A percentile compares a stretch with the other conserved stretches of the same genome.
Conservation (phyloP, 2,888 invertebrate genomes). For the Callosobruchus maculatus region DNA sequence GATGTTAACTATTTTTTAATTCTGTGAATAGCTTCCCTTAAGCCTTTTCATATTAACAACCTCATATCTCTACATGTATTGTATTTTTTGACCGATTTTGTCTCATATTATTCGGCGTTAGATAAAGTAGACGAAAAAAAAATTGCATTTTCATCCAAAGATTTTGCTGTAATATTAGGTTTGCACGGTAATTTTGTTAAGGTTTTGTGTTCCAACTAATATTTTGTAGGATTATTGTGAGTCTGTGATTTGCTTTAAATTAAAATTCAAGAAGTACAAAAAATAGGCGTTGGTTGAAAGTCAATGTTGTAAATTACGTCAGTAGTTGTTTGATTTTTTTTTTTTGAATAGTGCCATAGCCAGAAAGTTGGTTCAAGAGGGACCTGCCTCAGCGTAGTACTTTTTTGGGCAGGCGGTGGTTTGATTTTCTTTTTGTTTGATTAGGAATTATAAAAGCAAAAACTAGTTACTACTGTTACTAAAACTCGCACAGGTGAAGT, state of each 20-base stretch:
- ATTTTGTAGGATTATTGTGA: not conserved
- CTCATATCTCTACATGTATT: not conserved
- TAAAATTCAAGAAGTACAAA: not conserved
- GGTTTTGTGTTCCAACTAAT: not conserved
- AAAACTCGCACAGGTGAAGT: no score
- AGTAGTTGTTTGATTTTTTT: no score
- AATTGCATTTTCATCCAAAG: slow-evolving; percentile 2
- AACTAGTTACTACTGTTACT: no score
- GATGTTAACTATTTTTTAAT: not conserved
- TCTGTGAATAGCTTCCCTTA: not conserved
- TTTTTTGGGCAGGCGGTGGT: no score
- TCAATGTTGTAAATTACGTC: no score
- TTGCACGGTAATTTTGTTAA: not conserved
- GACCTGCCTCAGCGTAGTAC: no score
- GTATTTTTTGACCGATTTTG: not conserved
- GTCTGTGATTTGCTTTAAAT: slow-evolving; percentile 2
- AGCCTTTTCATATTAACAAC: not conserved
- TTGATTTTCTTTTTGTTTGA: no score
- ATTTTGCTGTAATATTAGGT: not conserved
- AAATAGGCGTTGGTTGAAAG: not conserved
- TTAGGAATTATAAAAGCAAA: no score
- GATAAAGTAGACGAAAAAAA: not conserved
- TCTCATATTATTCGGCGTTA: no score
- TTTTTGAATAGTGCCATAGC: no score
- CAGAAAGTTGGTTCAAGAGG: no score